phyloP scores from a whole-genome alignment of 2,797 vertebrate genomes.

The Xiphorhynchus erythropygius region DNA sequence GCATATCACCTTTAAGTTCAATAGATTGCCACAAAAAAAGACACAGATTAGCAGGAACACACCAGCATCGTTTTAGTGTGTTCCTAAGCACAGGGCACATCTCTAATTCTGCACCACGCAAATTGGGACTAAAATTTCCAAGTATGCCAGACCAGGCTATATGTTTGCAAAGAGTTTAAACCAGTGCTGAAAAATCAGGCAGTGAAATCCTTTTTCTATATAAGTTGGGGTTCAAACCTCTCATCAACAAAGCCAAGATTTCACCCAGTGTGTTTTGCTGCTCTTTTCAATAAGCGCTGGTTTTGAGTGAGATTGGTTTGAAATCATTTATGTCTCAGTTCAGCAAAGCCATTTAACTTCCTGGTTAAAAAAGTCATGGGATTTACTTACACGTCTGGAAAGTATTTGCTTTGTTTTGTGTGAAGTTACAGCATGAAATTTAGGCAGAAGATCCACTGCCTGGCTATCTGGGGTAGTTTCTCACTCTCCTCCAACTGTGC shows the following conservation, averaged over 20 bases:
- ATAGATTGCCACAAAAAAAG: background rate
- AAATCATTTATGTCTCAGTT: background rate
- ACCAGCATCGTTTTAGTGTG: background rate
- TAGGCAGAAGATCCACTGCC: background rate
- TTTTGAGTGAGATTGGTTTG: background rate
- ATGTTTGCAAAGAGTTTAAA: background rate
- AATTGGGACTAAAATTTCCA: background rate
- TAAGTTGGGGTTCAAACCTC: background rate
- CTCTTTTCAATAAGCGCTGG: background rate
- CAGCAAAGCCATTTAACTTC: background rate
- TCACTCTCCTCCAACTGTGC: background rate
- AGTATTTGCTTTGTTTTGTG: background rate
- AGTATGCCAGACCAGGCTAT: background rate
- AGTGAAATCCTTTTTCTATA: background rate
- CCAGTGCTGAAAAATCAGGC: background rate
- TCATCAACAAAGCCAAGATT: background rate
- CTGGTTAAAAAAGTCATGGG: background rate
- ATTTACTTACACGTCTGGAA: background rate
- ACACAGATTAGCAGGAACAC: background rate
- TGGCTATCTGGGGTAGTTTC: background rate
- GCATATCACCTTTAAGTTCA: background rate
- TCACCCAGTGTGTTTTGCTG: background rate
- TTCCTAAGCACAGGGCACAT: background rate
- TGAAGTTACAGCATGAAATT: background rate
- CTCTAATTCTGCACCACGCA: background rate